These are phyloP conservation scores for Hofmannophila pseudospretella DNA, from an alignment of 2,888 invertebrate genomes.

Conservation along the genomic window DNA sequence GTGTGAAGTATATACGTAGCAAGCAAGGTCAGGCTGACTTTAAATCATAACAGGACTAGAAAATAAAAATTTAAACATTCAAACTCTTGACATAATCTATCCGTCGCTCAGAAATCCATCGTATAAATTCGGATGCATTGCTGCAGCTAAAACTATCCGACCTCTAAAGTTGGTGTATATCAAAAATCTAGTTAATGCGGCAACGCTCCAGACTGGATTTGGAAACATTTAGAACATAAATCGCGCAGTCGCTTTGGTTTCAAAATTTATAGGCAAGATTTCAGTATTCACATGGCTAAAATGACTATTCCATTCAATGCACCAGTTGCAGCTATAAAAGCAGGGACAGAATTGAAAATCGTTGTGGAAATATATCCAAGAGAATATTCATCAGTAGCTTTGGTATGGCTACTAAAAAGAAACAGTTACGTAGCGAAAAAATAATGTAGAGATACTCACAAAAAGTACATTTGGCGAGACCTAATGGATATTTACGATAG, in stretches of 20 bases:
- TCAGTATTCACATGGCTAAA: conserved; percentile 31
- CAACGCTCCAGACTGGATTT: conserved; percentile 25
- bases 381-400: too few relatives aligned
- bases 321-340: conserved; percentile 9
- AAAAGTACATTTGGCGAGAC: too few relatives aligned
- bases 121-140: background rate
- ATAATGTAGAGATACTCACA: too few relatives aligned
- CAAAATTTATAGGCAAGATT: conserved; percentile 48
- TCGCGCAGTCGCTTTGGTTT: conserved; percentile 41
- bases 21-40: conserved; percentile 17
- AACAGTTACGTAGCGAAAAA: too few relatives aligned
- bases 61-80: conserved; percentile 4
- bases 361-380: too few relatives aligned
- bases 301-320: conserved; percentile 23
- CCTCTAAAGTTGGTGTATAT: background rate
- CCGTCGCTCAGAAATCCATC: background rate
- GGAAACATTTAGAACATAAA: conserved; percentile 47
- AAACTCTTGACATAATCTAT: background rate
- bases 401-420: too few relatives aligned
- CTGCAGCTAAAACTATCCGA: background rate
- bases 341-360: conserved; percentile 1
- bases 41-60: conserved; percentile 6
- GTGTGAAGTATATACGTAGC: conserved; percentile 14
- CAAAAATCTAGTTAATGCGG: conserved; percentile 22
- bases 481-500: too few relatives aligned